Percentiles rank a stretch among this genome's conserved stretches.
phyloP scores from a whole-genome alignment of 2,888 invertebrate species.

The Catocala nupta region DNA sequence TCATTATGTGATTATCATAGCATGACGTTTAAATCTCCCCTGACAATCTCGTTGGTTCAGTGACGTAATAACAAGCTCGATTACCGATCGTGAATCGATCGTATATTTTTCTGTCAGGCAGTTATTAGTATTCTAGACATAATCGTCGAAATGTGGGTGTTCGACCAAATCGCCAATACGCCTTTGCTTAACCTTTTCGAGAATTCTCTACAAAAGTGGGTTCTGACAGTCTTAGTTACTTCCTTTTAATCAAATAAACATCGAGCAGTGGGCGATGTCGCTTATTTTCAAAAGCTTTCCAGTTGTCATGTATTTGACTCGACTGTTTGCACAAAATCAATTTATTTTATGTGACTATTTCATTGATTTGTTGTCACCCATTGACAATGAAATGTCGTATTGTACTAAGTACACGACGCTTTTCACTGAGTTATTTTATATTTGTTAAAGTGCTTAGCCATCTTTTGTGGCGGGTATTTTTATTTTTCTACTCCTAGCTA shows the following conservation, averaged over 20 bases:
- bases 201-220: too few species aligned
- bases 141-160: too few species aligned
- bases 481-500: neutral
- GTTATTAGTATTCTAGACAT: too few species aligned
- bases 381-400: conserved; percentile 11
- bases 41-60: too few species aligned
- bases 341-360: conserved; percentile 47
- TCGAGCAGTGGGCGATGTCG: conserved; percentile 31
- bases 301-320: conserved; percentile 22
- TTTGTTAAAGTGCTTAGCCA: neutral
- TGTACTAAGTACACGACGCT: neutral
- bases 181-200: too few species aligned
- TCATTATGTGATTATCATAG: too few species aligned
- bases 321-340: conserved; percentile 34
- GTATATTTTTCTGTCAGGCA: neutral
- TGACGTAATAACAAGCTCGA: too few species aligned
- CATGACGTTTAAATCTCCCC: too few species aligned
- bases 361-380: conserved; percentile 31
- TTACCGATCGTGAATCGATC: neutral
- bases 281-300: conserved; percentile 29
- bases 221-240: too few species aligned
- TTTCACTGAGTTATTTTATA: neutral
- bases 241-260: conserved; percentile 1
- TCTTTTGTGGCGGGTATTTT: neutral
- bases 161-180: too few species aligned